Base-by-base conservation (phyloP, 92 coral and sea anemone genomes). In the Porites rus region DNA sequence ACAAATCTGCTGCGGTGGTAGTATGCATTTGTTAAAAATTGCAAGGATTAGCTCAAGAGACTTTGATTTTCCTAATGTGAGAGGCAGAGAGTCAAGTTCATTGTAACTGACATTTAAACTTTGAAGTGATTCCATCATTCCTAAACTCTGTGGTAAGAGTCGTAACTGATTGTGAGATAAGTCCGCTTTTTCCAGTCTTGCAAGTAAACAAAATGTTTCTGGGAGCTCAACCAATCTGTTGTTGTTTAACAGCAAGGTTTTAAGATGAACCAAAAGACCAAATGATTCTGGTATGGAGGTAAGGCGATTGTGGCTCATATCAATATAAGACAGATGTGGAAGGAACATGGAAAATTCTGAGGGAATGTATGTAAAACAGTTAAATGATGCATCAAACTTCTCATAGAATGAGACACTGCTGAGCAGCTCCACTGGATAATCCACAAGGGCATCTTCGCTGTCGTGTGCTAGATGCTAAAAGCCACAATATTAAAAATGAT, bases 1-100 rank as follows among this genome's bases (percentile, higher is more conserved):
- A 73, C 99, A 96, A 68, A 95, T 67, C 62, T 91, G 90, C 81
- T 96, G 99, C n/a, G 98, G 99, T 14, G 99, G 99, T 31, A 72
- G 84, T 65, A 70, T 90, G 84, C 96, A 95, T 63, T 91, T 93
- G 93, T 96, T 96, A 63, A 90, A 92, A 38, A 96, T 88, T 76
- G 95, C 98, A 18, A 96, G 90, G 62, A 95, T 73, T 51, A 96
- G 93, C 51, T 91, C 85, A 17, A 96, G 78, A 21, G 81, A 85
- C 62, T 85, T 80, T 65, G 96, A 90, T 84, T 86, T 79, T 25
- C 98, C 92, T 64, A 96, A 82, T 19, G 98, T 91, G 10, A 83
- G n/a, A 4, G 99, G 99, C 24, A 96, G 91, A 24, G 86, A 21
- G 54, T 91, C 98, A 16, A 96, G 91, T 69, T 91, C 92, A 82